Percentiles rank a stretch among this genome's conserved stretches.
Conservation (phyloP, 2,888 invertebrate genomes). For the Zygaena filipendulae region DNA sequence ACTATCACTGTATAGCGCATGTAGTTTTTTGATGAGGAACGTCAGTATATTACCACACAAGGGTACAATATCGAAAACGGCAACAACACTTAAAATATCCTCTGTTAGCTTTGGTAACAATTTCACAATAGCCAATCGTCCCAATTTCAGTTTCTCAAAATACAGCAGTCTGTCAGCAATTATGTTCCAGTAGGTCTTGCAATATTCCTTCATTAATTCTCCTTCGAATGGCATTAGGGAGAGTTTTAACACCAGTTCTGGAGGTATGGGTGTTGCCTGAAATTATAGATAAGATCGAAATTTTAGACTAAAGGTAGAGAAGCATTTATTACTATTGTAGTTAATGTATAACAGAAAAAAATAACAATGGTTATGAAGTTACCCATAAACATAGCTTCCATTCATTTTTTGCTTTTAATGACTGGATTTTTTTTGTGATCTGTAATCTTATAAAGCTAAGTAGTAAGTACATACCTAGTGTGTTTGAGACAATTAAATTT, state of each 20-base stretch:
- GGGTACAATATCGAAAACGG: constrained; percentile 35
- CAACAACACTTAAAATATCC: constrained; percentile 32
- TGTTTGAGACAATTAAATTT: too few relatives aligned
- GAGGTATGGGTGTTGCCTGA: constrained; percentile 32
- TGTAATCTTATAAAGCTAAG: too few relatives aligned
- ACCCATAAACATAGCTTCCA: too few relatives aligned
- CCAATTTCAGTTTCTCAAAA: constrained; percentile 36
- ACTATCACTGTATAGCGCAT: constrained; percentile 29
- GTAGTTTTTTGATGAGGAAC: constrained; percentile 40
- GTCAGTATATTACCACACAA: constrained; percentile 33
- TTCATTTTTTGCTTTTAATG: too few relatives aligned
- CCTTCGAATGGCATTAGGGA: constrained; percentile 49
- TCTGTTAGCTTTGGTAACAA: constrained; percentile 36
- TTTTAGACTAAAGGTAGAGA: too few relatives aligned
- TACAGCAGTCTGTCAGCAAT: constrained; percentile 37
- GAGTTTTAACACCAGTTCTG: constrained; percentile 42
- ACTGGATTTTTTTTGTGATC: too few relatives aligned
- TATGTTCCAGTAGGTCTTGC: constrained; percentile 51
- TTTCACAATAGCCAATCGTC: constrained; percentile 27
- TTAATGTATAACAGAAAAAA: too few relatives aligned
- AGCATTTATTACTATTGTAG: too few relatives aligned
- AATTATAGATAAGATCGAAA: constrained; percentile 18
- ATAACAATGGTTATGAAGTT: too few relatives aligned
- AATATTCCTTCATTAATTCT: constrained; percentile 32
- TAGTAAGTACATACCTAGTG: too few relatives aligned